A percentile compares a stretch with the other conserved stretches of the same genome.
These are phyloP conservation scores for Acanthurus tractus DNA, from an alignment of 2,797 vertebrate genomes.

Conservation along the genomic window DNA sequence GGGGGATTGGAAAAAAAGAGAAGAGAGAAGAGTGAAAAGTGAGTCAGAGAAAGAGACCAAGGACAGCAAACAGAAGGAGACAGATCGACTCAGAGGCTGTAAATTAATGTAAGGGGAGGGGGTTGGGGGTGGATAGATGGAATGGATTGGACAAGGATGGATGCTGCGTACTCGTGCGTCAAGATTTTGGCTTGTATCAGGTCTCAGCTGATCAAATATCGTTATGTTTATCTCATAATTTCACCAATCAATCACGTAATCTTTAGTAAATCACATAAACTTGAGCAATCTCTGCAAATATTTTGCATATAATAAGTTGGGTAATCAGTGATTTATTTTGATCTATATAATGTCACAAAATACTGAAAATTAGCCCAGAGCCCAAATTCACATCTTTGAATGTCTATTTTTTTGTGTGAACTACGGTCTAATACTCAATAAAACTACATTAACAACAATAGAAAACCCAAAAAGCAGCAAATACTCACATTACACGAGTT, in stretches of 20 bases:
- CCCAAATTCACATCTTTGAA: too few species aligned
- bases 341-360: too few species aligned
- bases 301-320: too few species aligned
- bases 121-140: slow-evolving; percentile 36
- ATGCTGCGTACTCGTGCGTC: slow-evolving; percentile 34
- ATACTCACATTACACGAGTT: background rate
- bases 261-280: too few species aligned
- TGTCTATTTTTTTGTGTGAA: too few species aligned
- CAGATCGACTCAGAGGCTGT: slow-evolving; percentile 61
- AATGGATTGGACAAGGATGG: slow-evolving; percentile 41
- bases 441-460: too few species aligned
- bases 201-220: slow-evolving; percentile 26
- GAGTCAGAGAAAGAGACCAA: slow-evolving; percentile 68
- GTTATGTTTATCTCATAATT: background rate
- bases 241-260: background rate
- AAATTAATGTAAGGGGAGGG: slow-evolving; percentile 53
- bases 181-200: slow-evolving; percentile 20
- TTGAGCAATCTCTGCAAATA: too few species aligned
- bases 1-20: slow-evolving; percentile 71
- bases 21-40: slow-evolving; percentile 58
- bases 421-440: too few species aligned
- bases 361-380: too few species aligned
- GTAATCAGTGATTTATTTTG: too few species aligned
- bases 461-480: background rate
- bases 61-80: slow-evolving; percentile 65